Percentiles rank a stretch among this genome's conserved stretches.
phyloP scores from a whole-genome alignment of 2,797 vertebrate species.

The Oophaga sylvatica region DNA sequence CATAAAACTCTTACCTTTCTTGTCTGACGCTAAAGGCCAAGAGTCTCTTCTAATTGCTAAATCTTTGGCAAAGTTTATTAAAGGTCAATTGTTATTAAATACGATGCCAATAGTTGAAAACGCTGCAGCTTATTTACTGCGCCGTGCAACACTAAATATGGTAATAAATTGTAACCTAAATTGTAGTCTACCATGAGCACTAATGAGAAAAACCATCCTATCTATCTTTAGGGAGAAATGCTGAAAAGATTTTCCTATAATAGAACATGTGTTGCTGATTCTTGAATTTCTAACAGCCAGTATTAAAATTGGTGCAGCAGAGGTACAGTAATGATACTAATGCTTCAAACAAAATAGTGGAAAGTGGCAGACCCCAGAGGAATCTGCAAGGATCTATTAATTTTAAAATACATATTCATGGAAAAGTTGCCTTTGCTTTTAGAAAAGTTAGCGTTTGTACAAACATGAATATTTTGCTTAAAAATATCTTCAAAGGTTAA shows the following conservation, averaged over 20 bases:
- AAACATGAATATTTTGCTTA: slow-evolving; percentile 10
- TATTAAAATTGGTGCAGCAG: slow-evolving; percentile 31
- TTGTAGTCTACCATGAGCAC: neutral
- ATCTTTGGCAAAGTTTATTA: neutral
- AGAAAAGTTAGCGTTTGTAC: slow-evolving; percentile 42
- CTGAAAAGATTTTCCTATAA: slow-evolving; percentile 9
- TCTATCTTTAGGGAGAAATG: slow-evolving; percentile 31
- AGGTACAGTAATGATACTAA: slow-evolving; percentile 49
- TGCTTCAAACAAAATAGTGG: slow-evolving; percentile 46
- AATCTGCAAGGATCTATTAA: slow-evolving; percentile 45
- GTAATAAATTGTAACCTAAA: slow-evolving; percentile 15
- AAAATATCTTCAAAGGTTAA: neutral
- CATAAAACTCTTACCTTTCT: neutral
- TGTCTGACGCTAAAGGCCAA: neutral
- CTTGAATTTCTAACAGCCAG: slow-evolving; percentile 19
- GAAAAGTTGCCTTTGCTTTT: slow-evolving; percentile 31
- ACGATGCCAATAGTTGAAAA: neutral
- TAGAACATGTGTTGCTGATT: slow-evolving; percentile 31
- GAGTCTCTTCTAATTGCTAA: neutral
- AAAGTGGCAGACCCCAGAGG: slow-evolving; percentile 49
- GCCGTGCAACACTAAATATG: slow-evolving; percentile 7
- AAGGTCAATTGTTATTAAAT: neutral
- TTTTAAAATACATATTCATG: slow-evolving; percentile 48
- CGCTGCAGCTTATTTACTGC: slow-evolving; percentile 17
- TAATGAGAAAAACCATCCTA: slow-evolving; percentile 38